These are phyloP conservation scores for Campoplex capitator DNA, from an alignment of 2,888 invertebrate genomes.

Conservation along the genomic window DNA sequence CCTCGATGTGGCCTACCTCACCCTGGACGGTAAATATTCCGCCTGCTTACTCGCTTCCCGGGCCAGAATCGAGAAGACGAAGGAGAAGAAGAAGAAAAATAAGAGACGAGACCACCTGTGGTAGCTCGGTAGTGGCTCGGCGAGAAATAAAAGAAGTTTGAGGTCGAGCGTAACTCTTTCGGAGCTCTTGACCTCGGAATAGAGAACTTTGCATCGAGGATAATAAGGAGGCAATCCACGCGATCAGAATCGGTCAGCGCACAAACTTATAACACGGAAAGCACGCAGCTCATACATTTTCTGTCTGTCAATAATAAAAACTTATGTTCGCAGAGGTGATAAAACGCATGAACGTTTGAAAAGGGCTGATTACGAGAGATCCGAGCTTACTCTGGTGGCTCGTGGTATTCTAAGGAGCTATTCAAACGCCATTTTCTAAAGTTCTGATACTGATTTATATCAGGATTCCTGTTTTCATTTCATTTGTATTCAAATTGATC, in stretches of 20 bases:
- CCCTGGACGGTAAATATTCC: conserved; percentile 65
- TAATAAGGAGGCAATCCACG: conserved; percentile 51
- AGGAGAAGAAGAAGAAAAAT: conserved; percentile 24
- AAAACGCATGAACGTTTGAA: conserved; percentile 45
- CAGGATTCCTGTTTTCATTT: background rate
- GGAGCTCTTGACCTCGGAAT: conserved; percentile 21
- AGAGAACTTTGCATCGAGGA: background rate
- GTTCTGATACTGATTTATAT: background rate
- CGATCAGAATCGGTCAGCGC: conserved; percentile 30
- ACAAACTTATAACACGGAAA: conserved; percentile 28
- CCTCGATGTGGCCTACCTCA: conserved; percentile 56
- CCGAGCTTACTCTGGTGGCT: background rate
- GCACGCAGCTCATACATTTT: conserved; percentile 25
- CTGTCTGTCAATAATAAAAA: conserved; percentile 54
- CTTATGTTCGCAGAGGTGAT: conserved; percentile 52
- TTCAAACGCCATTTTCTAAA: background rate
- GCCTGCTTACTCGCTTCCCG: conserved; percentile 26
- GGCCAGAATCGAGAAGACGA: conserved; percentile 33
- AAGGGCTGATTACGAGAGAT: conserved; percentile 25
- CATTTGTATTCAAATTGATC: background rate
- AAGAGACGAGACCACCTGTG: conserved; percentile 61
- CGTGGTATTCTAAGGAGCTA: conserved; percentile 15
- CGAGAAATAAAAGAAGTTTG: conserved; percentile 51
- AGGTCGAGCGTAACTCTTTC: conserved; percentile 47
- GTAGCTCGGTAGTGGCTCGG: conserved; percentile 36